Conservation (phyloP, 2,797 vertebrate species). For the Sus cebifrons region DNA sequence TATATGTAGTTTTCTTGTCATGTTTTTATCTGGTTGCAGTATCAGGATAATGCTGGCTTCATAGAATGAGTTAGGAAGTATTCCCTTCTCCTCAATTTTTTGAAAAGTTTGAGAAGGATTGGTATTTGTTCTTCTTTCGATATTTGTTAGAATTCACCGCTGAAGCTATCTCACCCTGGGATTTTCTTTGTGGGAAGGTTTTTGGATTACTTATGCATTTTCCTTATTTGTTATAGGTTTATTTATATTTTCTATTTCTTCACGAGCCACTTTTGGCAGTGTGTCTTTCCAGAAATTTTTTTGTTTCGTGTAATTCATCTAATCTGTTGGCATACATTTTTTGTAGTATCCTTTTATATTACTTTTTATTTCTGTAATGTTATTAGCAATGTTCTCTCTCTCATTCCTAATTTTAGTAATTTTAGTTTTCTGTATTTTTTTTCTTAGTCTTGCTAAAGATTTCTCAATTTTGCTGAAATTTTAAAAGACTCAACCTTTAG, state of each 20-base stretch:
- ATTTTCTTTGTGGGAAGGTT: slow-evolving; percentile 4
- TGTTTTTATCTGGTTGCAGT: not conserved
- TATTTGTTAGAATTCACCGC: not conserved
- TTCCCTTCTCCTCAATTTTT: not conserved
- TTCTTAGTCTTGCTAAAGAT: not conserved
- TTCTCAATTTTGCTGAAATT: not conserved
- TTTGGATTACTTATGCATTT: not conserved
- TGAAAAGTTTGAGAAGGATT: not conserved
- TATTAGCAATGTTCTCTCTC: not conserved
- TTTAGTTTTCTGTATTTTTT: not conserved
- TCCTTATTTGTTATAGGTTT: not conserved
- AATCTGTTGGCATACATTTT: not conserved
- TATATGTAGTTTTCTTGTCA: not conserved
- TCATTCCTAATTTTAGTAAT: not conserved
- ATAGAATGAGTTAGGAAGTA: not conserved
- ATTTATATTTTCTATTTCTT: slow-evolving; percentile 32
- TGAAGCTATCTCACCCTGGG: not conserved
- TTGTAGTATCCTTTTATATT: slow-evolving; percentile 12
- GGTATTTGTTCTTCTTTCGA: not conserved
- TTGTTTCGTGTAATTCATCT: not conserved
- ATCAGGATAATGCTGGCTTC: not conserved
- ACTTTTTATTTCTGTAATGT: slow-evolving; percentile 44
- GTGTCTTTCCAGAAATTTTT: not conserved
- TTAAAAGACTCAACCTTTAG: not conserved
- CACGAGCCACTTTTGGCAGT: not conserved